Conservation (phyloP, 2,888 invertebrate species). For the Habroteleia sp. region DNA sequence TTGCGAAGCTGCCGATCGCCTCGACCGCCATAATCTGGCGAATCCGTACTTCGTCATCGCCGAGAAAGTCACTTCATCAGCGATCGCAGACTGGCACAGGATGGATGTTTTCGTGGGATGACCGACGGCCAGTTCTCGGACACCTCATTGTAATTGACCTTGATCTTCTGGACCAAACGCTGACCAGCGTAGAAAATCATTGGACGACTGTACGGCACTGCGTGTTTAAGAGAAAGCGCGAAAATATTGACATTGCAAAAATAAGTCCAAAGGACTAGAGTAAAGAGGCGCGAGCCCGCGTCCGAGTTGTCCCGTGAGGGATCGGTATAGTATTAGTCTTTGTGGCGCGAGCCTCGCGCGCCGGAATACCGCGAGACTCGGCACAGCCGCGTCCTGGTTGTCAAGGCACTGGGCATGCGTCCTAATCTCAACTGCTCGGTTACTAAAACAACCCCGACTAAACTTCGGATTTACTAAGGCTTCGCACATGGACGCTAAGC, state of each 20-base stretch:
- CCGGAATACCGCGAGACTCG: conserved; percentile 40
- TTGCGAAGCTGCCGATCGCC: conserved; percentile 76
- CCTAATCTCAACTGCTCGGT: conserved; percentile 30
- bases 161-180: background rate
- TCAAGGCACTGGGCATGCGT: conserved; percentile 78
- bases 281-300: background rate
- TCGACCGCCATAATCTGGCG: conserved; percentile 78
- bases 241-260: conserved; percentile 42
- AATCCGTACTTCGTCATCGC: conserved; percentile 79
- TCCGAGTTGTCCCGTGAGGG: background rate
- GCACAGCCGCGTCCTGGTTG: conserved; percentile 71
- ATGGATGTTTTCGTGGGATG: background rate
- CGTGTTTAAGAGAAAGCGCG: conserved; percentile 32
- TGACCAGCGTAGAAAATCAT: background rate
- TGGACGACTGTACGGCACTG: background rate
- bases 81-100: conserved; percentile 13
- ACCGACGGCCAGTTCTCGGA: background rate
- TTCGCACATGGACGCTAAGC: conserved; percentile 58
- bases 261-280: background rate
- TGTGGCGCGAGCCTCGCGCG: conserved; percentile 44
- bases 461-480: conserved; percentile 39
- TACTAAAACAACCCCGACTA: conserved; percentile 48
- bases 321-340: conserved; percentile 36
- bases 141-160: conserved; percentile 19
- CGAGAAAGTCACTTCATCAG: conserved; percentile 30